These are phyloP conservation scores for Luffia ferchaultella DNA, from an alignment of 2,888 invertebrate species.

Conservation along the genomic window DNA sequence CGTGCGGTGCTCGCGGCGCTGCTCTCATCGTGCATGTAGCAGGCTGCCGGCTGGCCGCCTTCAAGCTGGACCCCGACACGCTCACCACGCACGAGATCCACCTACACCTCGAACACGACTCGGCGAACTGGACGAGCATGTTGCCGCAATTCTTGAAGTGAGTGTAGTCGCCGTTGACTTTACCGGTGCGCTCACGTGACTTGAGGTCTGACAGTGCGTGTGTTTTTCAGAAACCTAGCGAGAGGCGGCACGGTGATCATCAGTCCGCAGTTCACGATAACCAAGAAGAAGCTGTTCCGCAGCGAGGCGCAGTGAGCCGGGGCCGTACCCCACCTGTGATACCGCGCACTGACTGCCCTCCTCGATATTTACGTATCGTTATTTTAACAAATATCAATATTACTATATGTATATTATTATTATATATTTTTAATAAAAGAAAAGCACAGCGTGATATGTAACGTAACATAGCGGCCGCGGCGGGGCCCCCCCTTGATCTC, in stretches of 20 bases:
- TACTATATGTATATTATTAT: conserved; percentile 59
- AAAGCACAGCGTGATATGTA: conserved; percentile 20
- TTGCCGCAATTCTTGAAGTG: conserved; percentile 91
- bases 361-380: conserved; percentile 62
- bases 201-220: conserved; percentile 6
- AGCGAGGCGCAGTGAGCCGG: conserved; percentile 66
- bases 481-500: conserved; percentile 6
- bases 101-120: conserved; percentile 86
- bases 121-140: conserved; percentile 85
- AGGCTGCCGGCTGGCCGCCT: conserved; percentile 79
- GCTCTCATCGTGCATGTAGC: conserved; percentile 86
- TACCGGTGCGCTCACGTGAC: background rate
- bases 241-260: conserved; percentile 88
- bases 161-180: conserved; percentile 45
- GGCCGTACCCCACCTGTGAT: conserved; percentile 20
- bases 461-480: conserved; percentile 8
- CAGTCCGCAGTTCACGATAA: conserved; percentile 87
- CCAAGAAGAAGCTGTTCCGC: conserved; percentile 91
- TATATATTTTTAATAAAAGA: conserved; percentile 64
- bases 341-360: conserved; percentile 53
- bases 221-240: conserved; percentile 77
- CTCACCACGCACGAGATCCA: conserved; percentile 92
- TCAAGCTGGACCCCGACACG: conserved; percentile 86
- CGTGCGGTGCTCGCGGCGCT: conserved; percentile 88
- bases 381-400: conserved; percentile 65